These are phyloP conservation scores for Coecobrya sp. DNA, from an alignment of 2,888 invertebrate species.

Conservation along the genomic window DNA sequence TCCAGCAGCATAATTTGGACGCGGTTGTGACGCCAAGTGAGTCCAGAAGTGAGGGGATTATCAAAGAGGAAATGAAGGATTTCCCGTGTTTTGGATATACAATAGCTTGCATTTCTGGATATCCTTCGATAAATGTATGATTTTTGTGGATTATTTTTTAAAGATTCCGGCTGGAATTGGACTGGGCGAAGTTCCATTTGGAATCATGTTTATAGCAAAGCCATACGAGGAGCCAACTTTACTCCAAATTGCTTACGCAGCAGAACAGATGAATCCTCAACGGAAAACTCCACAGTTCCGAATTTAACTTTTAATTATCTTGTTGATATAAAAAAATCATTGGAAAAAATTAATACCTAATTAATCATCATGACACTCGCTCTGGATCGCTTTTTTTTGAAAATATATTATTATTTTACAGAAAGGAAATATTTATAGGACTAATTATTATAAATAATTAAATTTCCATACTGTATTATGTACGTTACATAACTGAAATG, in stretches of 20 bases:
- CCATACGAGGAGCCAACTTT: slow-evolving; percentile 56
- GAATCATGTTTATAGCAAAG: slow-evolving; percentile 72
- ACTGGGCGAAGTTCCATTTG: slow-evolving; percentile 65
- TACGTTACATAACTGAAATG: no score
- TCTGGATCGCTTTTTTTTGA: no score
- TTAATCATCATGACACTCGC: no score
- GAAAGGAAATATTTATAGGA: no score
- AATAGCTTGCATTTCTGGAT: slow-evolving; percentile 64
- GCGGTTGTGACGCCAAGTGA: slow-evolving; percentile 59
- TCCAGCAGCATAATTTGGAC: slow-evolving; percentile 51
- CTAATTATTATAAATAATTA: no score
- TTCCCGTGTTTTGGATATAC: slow-evolving; percentile 13
- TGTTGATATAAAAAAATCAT: no score
- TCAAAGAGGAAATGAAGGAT: not conserved
- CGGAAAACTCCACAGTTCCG: slow-evolving; percentile 12
- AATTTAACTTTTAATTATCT: no score
- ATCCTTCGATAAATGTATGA: slow-evolving; percentile 71
- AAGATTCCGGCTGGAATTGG: slow-evolving; percentile 75
- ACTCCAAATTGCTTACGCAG: slow-evolving; percentile 53
- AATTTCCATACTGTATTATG: no score
- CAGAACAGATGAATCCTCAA: slow-evolving; percentile 8
- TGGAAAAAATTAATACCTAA: no score
- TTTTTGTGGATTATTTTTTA: not conserved
- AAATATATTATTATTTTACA: no score
- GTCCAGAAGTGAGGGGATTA: not conserved